Evolutionary conservation across 2,113 vertebrate genomes (phyloP), one percentile per base, ranked within the genome.

Genomic region (Nerophis ophidion): DNA sequence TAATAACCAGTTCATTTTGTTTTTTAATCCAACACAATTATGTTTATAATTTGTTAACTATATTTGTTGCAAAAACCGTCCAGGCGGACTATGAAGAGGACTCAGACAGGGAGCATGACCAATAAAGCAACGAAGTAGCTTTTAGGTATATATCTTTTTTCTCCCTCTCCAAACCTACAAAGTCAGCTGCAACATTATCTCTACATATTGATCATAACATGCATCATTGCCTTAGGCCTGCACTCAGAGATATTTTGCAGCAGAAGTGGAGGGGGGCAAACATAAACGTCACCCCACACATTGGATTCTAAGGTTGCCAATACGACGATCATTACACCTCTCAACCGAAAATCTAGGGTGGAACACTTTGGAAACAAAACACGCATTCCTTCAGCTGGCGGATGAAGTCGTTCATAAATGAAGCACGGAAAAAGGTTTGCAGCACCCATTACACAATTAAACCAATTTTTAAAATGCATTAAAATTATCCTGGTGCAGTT

Each of bases 301-400:
- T 45, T 62, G 10, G 38, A 9, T 40, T 10, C 10, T 3, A 5
- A 9, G 38, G 13, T 15, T 0, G 14, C 56, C 68, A 56, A 63
- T 68, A 44, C 33, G 17, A 36, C 5, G 0, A 59, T 76, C 65
- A 63, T 66, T 71, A 66, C 42, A 51, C 49, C 48, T 57, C 35
- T 34, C 38, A 63, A 56, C 49, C 44, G 59, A 45, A 52, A 13
- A 54, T 8, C 35, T 68, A 4, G 26, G 40, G 59, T n/a, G n/a
- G 33, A 55, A 60, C 19, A 42, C 13, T 58, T 44, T 45, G 17
- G 16, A 73, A n/a, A 9, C 26, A 2, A 26, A 26, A 51, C 13
- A 34, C 6, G 1, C 46, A 55, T 58, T 38, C 44, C 33, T 26
- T 56, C 35, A 48, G 61, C 34, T n/a, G 34, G 19, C 35, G 45